phyloP scores from a whole-genome alignment of 2,888 invertebrate genomes.

The Tipula helvola region DNA sequence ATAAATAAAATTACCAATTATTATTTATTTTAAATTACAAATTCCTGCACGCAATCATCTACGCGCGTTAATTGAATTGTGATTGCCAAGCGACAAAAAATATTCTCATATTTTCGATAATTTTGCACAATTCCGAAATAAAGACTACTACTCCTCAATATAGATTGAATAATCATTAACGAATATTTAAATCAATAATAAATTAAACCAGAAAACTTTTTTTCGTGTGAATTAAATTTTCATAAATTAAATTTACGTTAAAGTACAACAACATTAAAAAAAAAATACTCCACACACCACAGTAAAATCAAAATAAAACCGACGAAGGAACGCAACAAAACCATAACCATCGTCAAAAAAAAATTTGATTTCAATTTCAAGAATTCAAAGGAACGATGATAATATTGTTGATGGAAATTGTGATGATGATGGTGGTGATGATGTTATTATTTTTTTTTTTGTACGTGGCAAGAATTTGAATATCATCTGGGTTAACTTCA shows the following conservation, averaged over 20 bases:
- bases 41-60: neutral
- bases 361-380: neutral
- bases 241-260: neutral
- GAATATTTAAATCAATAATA: neutral
- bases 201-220: neutral
- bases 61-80: neutral
- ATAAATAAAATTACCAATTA: too few relatives aligned
- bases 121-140: neutral
- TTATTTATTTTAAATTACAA: neutral
- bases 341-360: neutral
- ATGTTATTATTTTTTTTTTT: neutral
- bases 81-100: neutral
- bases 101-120: neutral
- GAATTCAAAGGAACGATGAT: neutral
- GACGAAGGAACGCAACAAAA: neutral
- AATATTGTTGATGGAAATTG: neutral
- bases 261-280: neutral
- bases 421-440: neutral
- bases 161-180: neutral
- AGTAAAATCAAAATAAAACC: neutral
- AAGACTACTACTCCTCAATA: neutral
- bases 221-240: neutral
- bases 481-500: constrained; percentile 4
- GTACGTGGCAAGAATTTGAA: neutral
- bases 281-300: neutral